Conservation (phyloP, 2,888 invertebrate species). For the Pedicia rivosa region DNA sequence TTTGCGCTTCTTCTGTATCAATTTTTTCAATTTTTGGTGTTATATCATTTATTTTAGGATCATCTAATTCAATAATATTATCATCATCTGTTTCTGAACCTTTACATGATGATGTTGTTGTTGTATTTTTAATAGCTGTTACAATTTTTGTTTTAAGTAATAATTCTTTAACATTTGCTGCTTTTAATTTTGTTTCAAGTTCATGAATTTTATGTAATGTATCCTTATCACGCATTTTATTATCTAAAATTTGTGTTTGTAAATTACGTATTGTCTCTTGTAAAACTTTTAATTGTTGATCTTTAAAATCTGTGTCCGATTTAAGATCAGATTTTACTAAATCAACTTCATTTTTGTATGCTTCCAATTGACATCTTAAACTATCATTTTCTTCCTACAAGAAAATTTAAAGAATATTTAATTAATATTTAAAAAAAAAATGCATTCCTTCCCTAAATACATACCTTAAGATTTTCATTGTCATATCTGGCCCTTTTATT, state of each 20-base stretch:
- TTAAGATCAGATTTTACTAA: conserved; percentile 67
- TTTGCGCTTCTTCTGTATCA: conserved; percentile 41
- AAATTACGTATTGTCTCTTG: conserved; percentile 31
- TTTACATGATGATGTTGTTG: conserved; percentile 12
- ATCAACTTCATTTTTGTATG: conserved; percentile 87
- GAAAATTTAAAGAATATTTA: too few relatives aligned
- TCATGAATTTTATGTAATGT: conserved; percentile 23
- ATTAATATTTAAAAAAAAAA: background rate
- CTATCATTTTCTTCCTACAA: conserved; percentile 74
- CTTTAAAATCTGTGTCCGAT: conserved; percentile 64
- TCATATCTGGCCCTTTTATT: conserved; percentile 29
- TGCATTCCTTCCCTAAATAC: too few relatives aligned
- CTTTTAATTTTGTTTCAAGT: conserved; percentile 26
- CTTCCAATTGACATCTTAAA: conserved; percentile 78
- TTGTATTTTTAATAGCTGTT: conserved; percentile 15
- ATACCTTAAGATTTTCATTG: conserved; percentile 26
- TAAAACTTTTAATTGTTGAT: conserved; percentile 60
- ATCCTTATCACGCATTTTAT: conserved; percentile 27
- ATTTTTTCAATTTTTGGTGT: conserved; percentile 11
- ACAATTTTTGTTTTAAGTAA: conserved; percentile 27
- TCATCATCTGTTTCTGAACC: conserved; percentile 17
- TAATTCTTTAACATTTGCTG: conserved; percentile 29
- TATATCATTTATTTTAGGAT: background rate
- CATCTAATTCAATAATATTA: background rate
- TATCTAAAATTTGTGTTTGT: conserved; percentile 29